Evolutionary conservation across 2,113 vertebrate genomes (phyloP), one percentile per base, ranked within the genome.

Genomic region (Zosterops lateralis): DNA sequence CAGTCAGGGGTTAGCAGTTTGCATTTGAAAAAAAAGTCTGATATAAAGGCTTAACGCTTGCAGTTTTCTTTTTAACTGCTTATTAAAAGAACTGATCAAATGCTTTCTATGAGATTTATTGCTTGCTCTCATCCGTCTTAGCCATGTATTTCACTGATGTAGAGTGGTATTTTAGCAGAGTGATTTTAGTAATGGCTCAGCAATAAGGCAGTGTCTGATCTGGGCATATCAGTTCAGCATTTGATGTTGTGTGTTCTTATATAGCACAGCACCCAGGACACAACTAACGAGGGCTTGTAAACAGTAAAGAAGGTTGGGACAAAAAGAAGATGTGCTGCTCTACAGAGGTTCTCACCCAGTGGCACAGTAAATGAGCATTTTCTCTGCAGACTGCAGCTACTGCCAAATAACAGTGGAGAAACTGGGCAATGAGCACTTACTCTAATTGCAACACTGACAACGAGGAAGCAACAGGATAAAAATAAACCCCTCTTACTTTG

Each of bases 41-140:
- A 16, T 81, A 31, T 13, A 70, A 75, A 89, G 65, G 22, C 54
- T 71, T 89, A 88, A 81, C 3, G 8, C 29, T 36, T 45, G 31
- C 36, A 32, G 53, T 64, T 92, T 58, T 14, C 32, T 90, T 73
- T 94, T 60, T 38, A 90, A 40, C 48, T 90, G 51, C 68, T 64
- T 93, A 50, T 87, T 95, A 71, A 76, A 68, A 73, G 48, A 92
- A n/a, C 42, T 54, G 62, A 79, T 86, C 79, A 79, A 51, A 68
- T 88, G 15, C 15, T 77, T 87, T 85, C 60, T 48, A 1, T 84
- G 72, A 51, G 47, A 71, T 85, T 81, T 75, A 44, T 78, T 85
- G 22, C 50, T 91, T 70, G 9, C 61, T 94, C 89, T 93, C 51
- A 29, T 95, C 48, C 85, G 24, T 58, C 42, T 57, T 57, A 47